phyloP scores from a whole-genome alignment of 2,113 vertebrate genomes.

The Bagarius yarrelli region DNA sequence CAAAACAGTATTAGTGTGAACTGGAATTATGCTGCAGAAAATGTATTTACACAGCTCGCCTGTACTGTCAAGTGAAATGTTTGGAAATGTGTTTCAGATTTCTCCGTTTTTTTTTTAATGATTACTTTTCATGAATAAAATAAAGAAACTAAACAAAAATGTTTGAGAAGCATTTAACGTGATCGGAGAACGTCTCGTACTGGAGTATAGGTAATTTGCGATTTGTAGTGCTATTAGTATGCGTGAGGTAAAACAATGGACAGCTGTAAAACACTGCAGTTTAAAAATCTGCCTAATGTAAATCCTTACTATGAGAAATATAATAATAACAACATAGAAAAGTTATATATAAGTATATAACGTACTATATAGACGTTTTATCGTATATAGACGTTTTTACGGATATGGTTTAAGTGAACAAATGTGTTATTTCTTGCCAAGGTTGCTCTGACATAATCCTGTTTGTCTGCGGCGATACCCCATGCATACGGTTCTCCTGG shows the following conservation, averaged over 20 bases:
- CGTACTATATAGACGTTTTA: background rate
- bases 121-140: slow-evolving; percentile 44
- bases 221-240: slow-evolving; percentile 3
- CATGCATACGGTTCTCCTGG: slow-evolving; percentile 64
- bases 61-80: slow-evolving; percentile 40
- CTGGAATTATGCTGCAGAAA: slow-evolving; percentile 70
- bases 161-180: slow-evolving; percentile 31
- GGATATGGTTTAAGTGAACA: slow-evolving; percentile 33
- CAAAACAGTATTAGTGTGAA: slow-evolving; percentile 99
- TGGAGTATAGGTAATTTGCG: background rate
- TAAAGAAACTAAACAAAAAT: slow-evolving; percentile 32
- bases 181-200: background rate
- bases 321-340: too few species aligned
- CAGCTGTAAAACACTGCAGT: background rate
- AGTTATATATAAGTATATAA: too few species aligned
- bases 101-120: slow-evolving; percentile 10
- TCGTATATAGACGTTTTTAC: slow-evolving; percentile 4
- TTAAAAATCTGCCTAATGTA: background rate
- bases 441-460: slow-evolving; percentile 55
- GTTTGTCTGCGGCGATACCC: slow-evolving; percentile 59
- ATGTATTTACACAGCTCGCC: slow-evolving; percentile 19
- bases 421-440: slow-evolving; percentile 29
- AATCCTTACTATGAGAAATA: background rate
- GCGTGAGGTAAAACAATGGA: background rate
- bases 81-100: slow-evolving; percentile 35